Conservation (phyloP, 2,888 invertebrate genomes). For the Tipula helvola region DNA sequence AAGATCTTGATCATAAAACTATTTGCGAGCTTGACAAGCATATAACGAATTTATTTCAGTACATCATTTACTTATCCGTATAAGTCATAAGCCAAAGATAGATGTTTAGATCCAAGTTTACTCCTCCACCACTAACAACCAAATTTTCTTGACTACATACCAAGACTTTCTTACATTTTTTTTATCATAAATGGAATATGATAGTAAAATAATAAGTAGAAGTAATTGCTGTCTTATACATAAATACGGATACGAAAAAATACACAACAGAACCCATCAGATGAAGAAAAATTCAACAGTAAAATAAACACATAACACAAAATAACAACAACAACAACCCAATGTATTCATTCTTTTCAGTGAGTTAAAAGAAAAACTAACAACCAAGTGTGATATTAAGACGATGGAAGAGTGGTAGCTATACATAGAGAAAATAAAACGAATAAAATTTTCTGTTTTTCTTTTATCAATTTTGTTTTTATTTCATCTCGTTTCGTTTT, state of each 20-base stretch:
- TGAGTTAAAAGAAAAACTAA: neutral
- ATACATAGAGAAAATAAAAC: neutral
- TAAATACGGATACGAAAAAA: neutral
- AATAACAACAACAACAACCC: neutral
- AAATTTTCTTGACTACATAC: neutral
- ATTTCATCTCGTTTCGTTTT: neutral
- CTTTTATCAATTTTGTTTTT: neutral
- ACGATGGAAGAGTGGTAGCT: neutral
- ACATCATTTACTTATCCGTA: no score
- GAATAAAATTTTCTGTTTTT: neutral
- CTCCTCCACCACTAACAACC: no score
- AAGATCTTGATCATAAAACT: no score
- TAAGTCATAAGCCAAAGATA: no score
- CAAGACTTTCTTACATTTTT: neutral
- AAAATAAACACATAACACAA: neutral
- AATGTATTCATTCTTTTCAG: neutral
- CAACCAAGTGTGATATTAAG: neutral
- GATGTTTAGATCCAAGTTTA: no score
- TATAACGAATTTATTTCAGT: no score
- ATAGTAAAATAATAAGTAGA: neutral
- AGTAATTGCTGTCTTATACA: neutral
- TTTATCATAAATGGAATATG: neutral
- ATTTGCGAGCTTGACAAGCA: no score
- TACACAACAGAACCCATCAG: neutral
- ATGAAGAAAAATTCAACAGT: neutral